phyloP scores from a whole-genome alignment of 2,888 invertebrate species.

The Nasonia oneida region DNA sequence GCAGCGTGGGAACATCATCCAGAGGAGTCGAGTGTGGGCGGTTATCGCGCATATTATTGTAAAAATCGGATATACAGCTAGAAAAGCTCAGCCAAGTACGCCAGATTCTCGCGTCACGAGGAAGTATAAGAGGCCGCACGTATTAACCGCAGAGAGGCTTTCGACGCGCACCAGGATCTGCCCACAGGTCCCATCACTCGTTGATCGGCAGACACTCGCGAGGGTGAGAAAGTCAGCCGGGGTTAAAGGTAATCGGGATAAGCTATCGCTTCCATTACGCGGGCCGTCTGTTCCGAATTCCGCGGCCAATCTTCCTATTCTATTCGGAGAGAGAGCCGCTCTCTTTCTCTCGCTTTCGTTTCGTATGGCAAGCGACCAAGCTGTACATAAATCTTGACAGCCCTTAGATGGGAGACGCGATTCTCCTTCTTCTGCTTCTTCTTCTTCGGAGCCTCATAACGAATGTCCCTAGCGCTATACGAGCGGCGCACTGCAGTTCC shows the following conservation, averaged over 20 bases:
- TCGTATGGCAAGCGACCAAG: conserved; percentile 41
- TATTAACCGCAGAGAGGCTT: neutral
- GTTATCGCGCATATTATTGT: neutral
- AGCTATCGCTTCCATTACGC: conserved; percentile 69
- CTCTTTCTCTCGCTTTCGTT: neutral
- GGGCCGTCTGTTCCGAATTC: conserved; percentile 68
- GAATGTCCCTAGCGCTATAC: neutral
- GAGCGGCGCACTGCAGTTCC: neutral
- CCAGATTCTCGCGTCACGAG: neutral
- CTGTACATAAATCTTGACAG: conserved; percentile 43
- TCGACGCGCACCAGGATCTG: neutral
- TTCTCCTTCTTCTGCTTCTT: neutral
- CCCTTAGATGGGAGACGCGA: neutral
- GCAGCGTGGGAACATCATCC: neutral
- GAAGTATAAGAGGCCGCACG: neutral
- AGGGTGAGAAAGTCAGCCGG: conserved; percentile 65
- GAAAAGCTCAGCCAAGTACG: too few relatives aligned
- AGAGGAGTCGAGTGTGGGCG: neutral
- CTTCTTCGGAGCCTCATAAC: neutral
- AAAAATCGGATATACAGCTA: too few relatives aligned
- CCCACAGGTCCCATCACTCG: neutral
- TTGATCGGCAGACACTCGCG: neutral
- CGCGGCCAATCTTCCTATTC: conserved; percentile 32
- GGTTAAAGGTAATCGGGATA: conserved; percentile 74
- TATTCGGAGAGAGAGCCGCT: neutral